Conservation (phyloP, 2,888 invertebrate genomes). For the Cerastis leucographa region DNA sequence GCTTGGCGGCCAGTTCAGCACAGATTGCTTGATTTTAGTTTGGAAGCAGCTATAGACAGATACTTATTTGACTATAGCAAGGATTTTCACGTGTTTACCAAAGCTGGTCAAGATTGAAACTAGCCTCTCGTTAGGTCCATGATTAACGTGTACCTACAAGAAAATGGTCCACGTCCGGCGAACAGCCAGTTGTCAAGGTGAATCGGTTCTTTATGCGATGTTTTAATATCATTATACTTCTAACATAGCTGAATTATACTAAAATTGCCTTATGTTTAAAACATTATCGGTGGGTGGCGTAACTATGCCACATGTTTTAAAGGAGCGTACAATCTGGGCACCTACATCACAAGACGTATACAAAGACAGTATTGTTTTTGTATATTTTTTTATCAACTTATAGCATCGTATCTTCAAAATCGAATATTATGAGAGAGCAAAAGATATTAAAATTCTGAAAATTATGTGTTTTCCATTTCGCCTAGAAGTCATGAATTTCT, state of each 20-base stretch:
- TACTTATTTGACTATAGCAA: not conserved
- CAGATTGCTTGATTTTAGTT: not conserved
- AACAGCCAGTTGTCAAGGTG: constrained; percentile 58
- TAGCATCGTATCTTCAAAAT: not conserved
- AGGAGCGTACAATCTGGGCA: constrained; percentile 2
- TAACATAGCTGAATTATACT: constrained; percentile 48
- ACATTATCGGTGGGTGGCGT: constrained; percentile 27
- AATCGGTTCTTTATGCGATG: constrained; percentile 54
- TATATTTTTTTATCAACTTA: not conserved
- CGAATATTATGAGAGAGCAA: not conserved
- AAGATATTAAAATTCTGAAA: not conserved
- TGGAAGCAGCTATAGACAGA: not conserved
- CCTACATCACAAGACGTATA: constrained; percentile 7
- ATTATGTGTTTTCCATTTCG: not conserved
- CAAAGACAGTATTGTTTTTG: not conserved
- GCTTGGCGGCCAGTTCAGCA: not conserved
- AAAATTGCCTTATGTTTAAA: constrained; percentile 52
- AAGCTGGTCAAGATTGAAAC: constrained; percentile 28
- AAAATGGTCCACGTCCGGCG: constrained; percentile 59
- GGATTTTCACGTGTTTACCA: not conserved
- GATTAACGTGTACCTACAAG: constrained; percentile 33
- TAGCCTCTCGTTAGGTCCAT: constrained; percentile 33
- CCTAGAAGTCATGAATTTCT: not conserved
- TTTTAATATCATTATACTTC: constrained; percentile 54
- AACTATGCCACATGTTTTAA: constrained; percentile 33